These are phyloP conservation scores for Hystrix cristata DNA, from an alignment of 2,113 vertebrate species.

Conservation along the genomic window DNA sequence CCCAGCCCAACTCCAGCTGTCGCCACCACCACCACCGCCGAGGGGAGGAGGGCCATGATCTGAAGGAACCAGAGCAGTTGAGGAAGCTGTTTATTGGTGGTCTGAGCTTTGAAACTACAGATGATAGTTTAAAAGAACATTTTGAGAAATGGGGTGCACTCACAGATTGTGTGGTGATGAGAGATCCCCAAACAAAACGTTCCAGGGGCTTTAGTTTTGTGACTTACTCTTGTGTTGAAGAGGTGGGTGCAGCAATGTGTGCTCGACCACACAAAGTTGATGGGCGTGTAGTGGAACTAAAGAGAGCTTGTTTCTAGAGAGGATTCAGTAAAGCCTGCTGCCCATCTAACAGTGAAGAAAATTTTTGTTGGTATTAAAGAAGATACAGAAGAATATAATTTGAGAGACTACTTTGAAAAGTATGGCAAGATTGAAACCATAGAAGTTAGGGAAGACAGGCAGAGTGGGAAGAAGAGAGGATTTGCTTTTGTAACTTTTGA, in stretches of 20 bases:
- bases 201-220: constrained; percentile 99
- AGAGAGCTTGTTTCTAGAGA: too few species aligned
- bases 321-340: too few species aligned
- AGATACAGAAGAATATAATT: too few species aligned
- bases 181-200: constrained; percentile 96
- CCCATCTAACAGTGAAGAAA: too few species aligned
- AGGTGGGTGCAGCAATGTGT: constrained; percentile 97
- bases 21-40: constrained; percentile 73
- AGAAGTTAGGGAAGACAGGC: too few species aligned
- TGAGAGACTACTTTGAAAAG: too few species aligned
- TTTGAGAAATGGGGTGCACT: constrained; percentile 99
- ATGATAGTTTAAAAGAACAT: constrained; percentile 97
- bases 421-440: too few species aligned
- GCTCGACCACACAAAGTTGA: constrained; percentile 98
- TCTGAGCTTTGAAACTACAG: constrained; percentile 92
- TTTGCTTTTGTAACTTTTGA: too few species aligned
- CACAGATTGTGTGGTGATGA: constrained; percentile 99
- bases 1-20: constrained; percentile 84
- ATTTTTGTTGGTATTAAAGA: too few species aligned
- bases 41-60: constrained; percentile 92
- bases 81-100: constrained; percentile 95
- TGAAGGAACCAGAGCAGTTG: constrained; percentile 97
- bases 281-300: too few species aligned
- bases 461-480: too few species aligned
- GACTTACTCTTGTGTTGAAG: constrained; percentile 94